Evolutionary conservation across 2,797 vertebrate genomes (phyloP).

Genomic region (Xenopus petersii): DNA sequence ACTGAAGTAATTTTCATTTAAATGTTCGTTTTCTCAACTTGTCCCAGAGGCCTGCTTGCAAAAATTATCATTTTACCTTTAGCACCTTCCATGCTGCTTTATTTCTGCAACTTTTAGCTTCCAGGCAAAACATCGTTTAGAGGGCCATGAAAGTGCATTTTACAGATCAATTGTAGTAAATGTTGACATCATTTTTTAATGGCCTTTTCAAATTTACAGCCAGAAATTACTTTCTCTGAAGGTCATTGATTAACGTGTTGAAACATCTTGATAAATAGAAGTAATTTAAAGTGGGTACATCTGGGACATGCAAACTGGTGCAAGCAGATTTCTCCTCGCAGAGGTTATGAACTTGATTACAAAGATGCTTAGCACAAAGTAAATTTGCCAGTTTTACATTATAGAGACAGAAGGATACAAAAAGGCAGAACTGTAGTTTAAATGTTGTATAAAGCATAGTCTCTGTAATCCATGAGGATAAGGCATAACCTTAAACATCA

Average conservation of each 20-base stretch:
- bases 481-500: too few species aligned
- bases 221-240: neutral
- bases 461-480: too few species aligned
- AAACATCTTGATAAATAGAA: neutral
- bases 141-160: neutral
- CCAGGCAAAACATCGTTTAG: neutral
- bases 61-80: neutral
- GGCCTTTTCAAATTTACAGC: neutral
- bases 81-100: neutral
- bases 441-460: too few species aligned
- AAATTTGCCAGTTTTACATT: too few species aligned
- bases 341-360: too few species aligned
- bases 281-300: neutral
- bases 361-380: too few species aligned
- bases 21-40: neutral
- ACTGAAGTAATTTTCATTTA: slow-evolving; percentile 9
- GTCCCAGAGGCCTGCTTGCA: neutral
- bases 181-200: neutral
- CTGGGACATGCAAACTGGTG: too few species aligned
- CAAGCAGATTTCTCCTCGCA: too few species aligned
- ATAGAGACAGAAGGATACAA: too few species aligned
- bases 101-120: neutral
- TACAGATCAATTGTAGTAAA: too few species aligned
- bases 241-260: slow-evolving; percentile 2
- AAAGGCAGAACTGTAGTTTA: too few species aligned